Percentiles rank a stretch among this genome's conserved stretches.
These are phyloP conservation scores for Alethe diademata DNA, from an alignment of 2,113 vertebrate species.

Conservation along the genomic window DNA sequence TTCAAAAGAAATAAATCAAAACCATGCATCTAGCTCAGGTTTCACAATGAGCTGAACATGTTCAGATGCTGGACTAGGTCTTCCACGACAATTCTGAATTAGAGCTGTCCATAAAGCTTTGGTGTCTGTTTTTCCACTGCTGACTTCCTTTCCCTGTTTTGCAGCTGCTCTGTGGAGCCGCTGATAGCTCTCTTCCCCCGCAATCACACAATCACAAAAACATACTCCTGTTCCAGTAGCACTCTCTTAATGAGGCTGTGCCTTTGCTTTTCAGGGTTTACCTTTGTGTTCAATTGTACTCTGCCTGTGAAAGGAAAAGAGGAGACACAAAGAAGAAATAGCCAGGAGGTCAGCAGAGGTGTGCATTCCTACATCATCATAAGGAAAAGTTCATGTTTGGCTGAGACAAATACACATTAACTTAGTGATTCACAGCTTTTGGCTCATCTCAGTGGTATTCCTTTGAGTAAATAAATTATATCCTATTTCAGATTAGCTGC, in stretches of 20 bases:
- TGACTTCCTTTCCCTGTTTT: neutral
- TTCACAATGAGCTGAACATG: conserved; percentile 3
- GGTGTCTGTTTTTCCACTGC: neutral
- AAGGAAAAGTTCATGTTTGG: neutral
- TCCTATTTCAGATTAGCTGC: neutral
- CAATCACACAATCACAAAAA: neutral
- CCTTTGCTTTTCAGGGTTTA: neutral
- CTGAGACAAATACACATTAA: neutral
- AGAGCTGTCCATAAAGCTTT: neutral
- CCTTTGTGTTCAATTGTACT: neutral
- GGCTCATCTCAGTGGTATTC: neutral
- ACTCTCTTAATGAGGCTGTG: neutral
- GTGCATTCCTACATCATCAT: neutral
- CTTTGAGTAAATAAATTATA: neutral
- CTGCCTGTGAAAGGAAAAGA: neutral
- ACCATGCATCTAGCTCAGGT: neutral
- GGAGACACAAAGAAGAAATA: neutral
- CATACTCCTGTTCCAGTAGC: neutral
- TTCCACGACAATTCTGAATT: neutral
- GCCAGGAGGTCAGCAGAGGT: neutral
- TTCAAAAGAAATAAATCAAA: neutral
- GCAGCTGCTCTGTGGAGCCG: neutral
- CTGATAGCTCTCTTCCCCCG: neutral
- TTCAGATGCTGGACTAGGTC: neutral
- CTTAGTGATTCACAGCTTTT: neutral